phyloP scores from a whole-genome alignment of 1,140 invertebrate genomes.

The Rhagoletis pomonella region DNA sequence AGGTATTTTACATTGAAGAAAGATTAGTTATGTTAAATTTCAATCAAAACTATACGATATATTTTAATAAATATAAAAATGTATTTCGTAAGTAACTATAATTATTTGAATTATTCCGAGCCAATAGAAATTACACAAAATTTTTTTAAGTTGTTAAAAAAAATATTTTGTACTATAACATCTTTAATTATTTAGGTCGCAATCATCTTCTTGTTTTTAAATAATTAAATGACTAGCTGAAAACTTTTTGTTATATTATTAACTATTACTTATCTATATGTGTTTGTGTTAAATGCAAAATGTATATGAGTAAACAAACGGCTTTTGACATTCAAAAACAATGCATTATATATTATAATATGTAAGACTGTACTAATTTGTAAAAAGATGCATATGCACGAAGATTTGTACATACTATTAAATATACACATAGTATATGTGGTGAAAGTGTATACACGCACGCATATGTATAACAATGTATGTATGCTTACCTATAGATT shows the following conservation, averaged over 20 bases:
- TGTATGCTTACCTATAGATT: too few relatives aligned
- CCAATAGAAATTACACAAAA: conserved; percentile 16
- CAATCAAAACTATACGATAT: neutral
- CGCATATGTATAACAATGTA: too few relatives aligned
- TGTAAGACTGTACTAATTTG: conserved; percentile 23
- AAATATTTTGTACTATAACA: neutral
- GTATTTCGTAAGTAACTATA: neutral
- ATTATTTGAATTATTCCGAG: conserved; percentile 11
- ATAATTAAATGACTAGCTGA: too few relatives aligned
- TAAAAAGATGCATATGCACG: neutral
- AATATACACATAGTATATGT: neutral
- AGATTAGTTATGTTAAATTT: too few relatives aligned
- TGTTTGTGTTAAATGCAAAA: too few relatives aligned
- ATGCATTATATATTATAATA: conserved; percentile 2
- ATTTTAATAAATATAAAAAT: neutral
- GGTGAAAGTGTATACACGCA: neutral
- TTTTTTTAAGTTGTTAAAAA: neutral
- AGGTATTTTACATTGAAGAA: too few relatives aligned
- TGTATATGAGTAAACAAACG: too few relatives aligned
- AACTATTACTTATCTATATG: too few relatives aligned
- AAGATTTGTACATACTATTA: neutral
- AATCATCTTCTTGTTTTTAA: neutral
- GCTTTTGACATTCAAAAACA: conserved; percentile 44
- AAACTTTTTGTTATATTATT: too few relatives aligned
- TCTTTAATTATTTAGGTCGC: neutral